Evolutionary conservation across 2,113 vertebrate species (phyloP).

Genomic region (Rhegmatorhina hoffmannsi): DNA sequence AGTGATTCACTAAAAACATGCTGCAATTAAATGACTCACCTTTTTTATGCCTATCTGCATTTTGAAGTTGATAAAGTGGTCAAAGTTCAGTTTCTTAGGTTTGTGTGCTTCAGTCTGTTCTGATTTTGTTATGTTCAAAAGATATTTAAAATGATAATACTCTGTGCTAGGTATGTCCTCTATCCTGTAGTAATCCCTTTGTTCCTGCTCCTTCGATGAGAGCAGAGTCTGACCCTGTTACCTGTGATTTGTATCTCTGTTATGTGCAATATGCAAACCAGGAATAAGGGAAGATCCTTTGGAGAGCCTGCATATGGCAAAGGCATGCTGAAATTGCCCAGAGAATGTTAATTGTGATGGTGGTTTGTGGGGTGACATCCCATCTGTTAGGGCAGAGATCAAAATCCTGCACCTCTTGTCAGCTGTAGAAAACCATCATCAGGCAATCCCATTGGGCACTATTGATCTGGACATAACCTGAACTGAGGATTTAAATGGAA

Average conservation of each 20-base stretch:
- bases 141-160: neutral
- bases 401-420: neutral
- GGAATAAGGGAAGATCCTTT: neutral
- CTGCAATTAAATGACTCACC: neutral
- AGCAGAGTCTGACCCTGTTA: neutral
- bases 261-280: neutral
- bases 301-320: neutral
- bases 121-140: neutral
- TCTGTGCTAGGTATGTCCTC: neutral
- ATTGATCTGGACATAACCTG: neutral
- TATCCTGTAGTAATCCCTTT: neutral
- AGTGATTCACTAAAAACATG: neutral
- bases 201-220: neutral
- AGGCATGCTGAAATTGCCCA: neutral
- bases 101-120: neutral
- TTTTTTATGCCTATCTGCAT: neutral
- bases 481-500: neutral
- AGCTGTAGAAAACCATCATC: neutral
- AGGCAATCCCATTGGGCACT: neutral
- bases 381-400: neutral
- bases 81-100: slow-evolving; percentile 9
- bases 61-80: slow-evolving; percentile 22
- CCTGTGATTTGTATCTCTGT: neutral
- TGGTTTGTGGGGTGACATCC: neutral
- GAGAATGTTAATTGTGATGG: neutral